Conservation (phyloP, 2,797 vertebrate species). For the Pantherophis alleghaniensis region DNA sequence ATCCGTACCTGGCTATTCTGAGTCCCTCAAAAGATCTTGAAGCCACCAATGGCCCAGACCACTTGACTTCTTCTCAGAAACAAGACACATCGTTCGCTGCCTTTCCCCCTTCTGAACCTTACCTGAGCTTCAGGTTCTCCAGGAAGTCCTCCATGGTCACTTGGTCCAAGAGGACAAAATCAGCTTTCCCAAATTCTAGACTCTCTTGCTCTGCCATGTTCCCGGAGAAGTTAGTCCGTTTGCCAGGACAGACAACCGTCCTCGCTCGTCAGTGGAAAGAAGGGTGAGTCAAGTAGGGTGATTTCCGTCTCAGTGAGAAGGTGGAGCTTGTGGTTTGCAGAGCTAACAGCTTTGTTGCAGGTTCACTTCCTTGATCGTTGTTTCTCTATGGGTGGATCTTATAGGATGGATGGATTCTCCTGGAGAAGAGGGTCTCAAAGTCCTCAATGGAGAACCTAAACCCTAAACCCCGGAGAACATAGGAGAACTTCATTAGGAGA, state of each 20-base stretch:
- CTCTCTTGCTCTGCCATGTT: constrained; percentile 90
- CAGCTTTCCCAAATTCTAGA: constrained; percentile 87
- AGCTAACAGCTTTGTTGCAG: not conserved
- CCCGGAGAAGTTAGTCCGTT: not conserved
- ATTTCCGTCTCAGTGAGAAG: not conserved
- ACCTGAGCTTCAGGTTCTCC: constrained; percentile 90
- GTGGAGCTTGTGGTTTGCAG: not conserved
- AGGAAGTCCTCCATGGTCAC: constrained; percentile 93
- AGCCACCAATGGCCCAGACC: not conserved
- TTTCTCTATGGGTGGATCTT: not conserved
- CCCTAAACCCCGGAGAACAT: not conserved
- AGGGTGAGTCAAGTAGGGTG: no score
- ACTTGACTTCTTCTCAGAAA: not conserved
- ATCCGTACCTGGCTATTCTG: not conserved
- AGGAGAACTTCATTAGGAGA: not conserved
- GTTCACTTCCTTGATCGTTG: not conserved
- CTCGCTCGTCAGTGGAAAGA: not conserved
- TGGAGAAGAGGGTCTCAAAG: not conserved
- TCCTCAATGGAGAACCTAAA: not conserved
- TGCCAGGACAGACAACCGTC: not conserved
- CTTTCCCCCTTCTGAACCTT: constrained; percentile 29
- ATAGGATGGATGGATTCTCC: not conserved
- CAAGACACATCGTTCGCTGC: not conserved
- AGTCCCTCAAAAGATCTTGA: not conserved
- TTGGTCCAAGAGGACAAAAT: constrained; percentile 91